These are phyloP conservation scores for Vesta saturnalis DNA, from an alignment of 2,888 invertebrate species.

Conservation along the genomic window DNA sequence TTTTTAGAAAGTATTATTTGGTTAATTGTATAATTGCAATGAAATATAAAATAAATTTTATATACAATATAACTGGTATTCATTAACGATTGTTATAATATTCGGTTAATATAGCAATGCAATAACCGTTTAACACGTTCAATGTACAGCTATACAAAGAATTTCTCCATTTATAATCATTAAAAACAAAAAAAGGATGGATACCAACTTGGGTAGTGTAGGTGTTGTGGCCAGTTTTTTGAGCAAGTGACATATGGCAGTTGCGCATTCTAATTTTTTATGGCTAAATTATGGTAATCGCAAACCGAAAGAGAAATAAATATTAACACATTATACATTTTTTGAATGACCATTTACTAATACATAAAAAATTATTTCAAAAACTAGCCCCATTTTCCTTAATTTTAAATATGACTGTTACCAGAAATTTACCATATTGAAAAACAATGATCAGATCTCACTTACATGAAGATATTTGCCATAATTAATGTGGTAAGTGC, in stretches of 20 bases:
- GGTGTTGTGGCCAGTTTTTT: no score
- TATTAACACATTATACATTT: no score
- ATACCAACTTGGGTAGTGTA: no score
- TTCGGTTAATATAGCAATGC: neutral
- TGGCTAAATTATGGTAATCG: no score
- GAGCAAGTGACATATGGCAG: neutral
- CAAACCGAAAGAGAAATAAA: no score
- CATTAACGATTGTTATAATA: neutral
- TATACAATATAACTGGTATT: neutral
- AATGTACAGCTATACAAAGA: neutral
- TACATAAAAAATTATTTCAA: no score
- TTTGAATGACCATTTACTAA: no score
- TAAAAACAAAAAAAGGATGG: neutral
- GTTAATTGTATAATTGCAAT: neutral
- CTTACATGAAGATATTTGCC: slow-evolving; percentile 39
- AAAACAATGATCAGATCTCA: neutral
- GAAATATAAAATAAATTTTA: neutral
- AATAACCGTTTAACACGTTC: slow-evolving; percentile 1
- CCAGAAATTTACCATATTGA: neutral
- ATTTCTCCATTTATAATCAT: neutral
- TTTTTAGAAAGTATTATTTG: neutral
- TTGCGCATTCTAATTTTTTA: no score
- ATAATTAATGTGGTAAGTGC: slow-evolving; percentile 32
- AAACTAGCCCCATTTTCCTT: no score
- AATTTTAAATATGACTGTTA: no score